Evolutionary conservation across 2,797 vertebrate genomes (phyloP).

Genomic region (Sphenodon punctatus): DNA sequence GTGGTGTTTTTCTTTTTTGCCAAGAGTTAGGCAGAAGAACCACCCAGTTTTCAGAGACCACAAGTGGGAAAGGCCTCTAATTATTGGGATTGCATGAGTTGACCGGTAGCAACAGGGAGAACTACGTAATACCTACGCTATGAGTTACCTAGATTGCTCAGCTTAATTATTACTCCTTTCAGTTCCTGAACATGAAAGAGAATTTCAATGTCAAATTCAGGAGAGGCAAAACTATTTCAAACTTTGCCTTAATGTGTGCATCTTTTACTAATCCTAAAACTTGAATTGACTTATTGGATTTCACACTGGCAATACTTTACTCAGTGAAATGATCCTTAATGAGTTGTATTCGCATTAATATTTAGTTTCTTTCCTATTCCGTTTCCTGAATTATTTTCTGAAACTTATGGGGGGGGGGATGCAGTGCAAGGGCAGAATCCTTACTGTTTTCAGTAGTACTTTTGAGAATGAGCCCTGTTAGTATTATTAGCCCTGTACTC

Average conservation of each 20-base stretch:
- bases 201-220: not conserved
- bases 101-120: not conserved
- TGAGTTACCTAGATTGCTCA: not conserved
- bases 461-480: no score
- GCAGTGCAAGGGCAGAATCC: not conserved
- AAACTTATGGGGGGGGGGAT: not conserved
- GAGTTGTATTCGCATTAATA: not conserved
- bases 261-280: not conserved
- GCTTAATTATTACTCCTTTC: not conserved
- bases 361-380: not conserved
- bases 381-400: constrained; percentile 3
- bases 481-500: no score
- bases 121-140: not conserved
- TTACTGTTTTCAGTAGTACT: rapidly evolving
- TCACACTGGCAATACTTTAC: not conserved
- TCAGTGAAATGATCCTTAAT: not conserved
- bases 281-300: constrained; percentile 13
- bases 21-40: not conserved
- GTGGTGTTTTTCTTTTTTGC: not conserved
- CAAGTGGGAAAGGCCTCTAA: not conserved
- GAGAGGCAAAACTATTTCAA: not conserved
- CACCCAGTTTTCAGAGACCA: no score
- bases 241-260: not conserved
- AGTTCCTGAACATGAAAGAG: not conserved
- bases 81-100: not conserved